Conservation (phyloP, 1,140 invertebrate genomes). For the Psilanteris sp. region DNA sequence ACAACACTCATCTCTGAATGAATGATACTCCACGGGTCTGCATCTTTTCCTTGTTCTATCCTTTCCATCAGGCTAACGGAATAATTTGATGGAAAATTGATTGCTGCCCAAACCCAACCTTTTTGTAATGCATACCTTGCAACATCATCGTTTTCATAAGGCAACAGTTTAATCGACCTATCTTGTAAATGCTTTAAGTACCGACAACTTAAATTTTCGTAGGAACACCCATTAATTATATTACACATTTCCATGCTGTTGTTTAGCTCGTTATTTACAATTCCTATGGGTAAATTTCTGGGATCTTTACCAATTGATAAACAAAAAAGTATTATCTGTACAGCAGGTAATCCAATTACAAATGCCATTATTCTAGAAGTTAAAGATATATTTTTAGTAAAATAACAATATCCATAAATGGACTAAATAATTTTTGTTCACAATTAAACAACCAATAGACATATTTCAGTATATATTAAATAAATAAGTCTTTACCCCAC, state of each 20-base stretch:
- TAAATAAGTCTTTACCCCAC: no score
- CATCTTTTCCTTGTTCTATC: constrained; percentile 84
- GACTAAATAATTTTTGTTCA: no score
- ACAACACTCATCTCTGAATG: constrained; percentile 88
- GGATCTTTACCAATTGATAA: constrained; percentile 95
- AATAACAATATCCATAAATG: no score
- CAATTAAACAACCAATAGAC: no score
- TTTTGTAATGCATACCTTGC: constrained; percentile 86
- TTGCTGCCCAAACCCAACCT: constrained; percentile 90
- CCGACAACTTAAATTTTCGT: constrained; percentile 86
- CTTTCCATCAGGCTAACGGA: constrained; percentile 86
- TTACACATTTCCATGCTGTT: constrained; percentile 79
- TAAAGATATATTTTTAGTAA: no score
- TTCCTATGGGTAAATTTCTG: constrained; percentile 88
- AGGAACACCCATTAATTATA: constrained; percentile 82
- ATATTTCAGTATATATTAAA: no score
- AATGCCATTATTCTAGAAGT: constrained; percentile 90
- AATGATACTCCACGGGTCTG: constrained; percentile 85
- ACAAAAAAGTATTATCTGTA: constrained; percentile 97
- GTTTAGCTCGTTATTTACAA: constrained; percentile 91
- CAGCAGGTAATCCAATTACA: constrained; percentile 93
- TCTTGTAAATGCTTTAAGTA: constrained; percentile 86
- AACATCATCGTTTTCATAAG: constrained; percentile 78
- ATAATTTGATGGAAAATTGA: constrained; percentile 92
- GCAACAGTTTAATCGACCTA: constrained; percentile 81